Percentiles rank a stretch among this genome's conserved stretches.
Evolutionary conservation across 2,888 invertebrate species (phyloP).

Genomic region (Epinotia brunnichana): DNA sequence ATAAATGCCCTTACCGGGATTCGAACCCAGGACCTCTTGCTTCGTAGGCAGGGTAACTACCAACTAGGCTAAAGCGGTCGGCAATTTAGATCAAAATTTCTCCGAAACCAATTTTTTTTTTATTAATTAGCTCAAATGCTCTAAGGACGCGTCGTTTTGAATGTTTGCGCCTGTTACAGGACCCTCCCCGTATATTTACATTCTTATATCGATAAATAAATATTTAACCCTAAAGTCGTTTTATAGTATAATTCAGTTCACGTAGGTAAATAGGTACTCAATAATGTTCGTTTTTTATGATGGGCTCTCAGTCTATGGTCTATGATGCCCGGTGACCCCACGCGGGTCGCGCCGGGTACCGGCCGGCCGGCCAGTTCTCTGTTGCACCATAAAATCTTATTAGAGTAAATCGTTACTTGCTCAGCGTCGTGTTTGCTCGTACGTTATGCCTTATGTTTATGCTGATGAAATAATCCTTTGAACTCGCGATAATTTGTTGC

Average conservation of each 20-base stretch:
- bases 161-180: too few relatives aligned
- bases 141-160: too few relatives aligned
- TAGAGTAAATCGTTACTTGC: slow-evolving; percentile 38
- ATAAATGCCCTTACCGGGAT: too few relatives aligned
- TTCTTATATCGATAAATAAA: too few relatives aligned
- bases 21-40: too few relatives aligned
- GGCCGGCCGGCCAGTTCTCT: slow-evolving; percentile 39
- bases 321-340: slow-evolving; percentile 48
- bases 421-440: slow-evolving; percentile 30
- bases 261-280: not conserved
- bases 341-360: slow-evolving; percentile 38
- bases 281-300: not conserved
- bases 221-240: not conserved
- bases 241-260: not conserved
- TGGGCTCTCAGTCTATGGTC: slow-evolving; percentile 5
- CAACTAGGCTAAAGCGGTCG: too few relatives aligned
- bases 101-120: too few relatives aligned
- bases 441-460: slow-evolving; percentile 36
- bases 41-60: too few relatives aligned
- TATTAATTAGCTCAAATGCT: too few relatives aligned
- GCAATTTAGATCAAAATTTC: too few relatives aligned
- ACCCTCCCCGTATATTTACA: too few relatives aligned
- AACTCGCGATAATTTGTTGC: slow-evolving; percentile 38
- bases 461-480: slow-evolving; percentile 37
- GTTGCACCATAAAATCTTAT: slow-evolving; percentile 44